Evolutionary conservation across 35 echinoderm and acorn worm species (phyloP).

Genomic region (Diadema setosum): DNA sequence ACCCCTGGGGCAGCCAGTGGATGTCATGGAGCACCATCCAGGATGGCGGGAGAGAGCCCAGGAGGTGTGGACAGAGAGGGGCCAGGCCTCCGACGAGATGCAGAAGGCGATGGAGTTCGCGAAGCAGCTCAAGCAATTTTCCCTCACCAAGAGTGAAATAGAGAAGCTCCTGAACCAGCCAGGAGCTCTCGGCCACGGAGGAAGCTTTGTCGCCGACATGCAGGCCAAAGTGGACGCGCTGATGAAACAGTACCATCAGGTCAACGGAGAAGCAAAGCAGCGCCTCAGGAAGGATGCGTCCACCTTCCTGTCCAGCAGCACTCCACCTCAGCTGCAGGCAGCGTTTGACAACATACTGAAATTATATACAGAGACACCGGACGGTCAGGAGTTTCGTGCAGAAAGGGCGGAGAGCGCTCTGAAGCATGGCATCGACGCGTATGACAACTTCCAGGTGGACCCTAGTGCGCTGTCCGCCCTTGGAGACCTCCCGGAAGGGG

Average conservation of each 20-base stretch:
- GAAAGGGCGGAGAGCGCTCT: not conserved
- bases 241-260: not conserved
- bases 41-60: too few species aligned
- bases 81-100: too few species aligned
- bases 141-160: not conserved
- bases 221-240: not conserved
- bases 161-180: not conserved
- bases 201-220: not conserved
- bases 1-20: not conserved
- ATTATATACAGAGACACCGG: constrained; percentile 28
- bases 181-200: not conserved
- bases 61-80: too few species aligned
- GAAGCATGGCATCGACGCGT: constrained; percentile 31
- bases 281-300: not conserved
- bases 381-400: constrained; percentile 27
- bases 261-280: not conserved
- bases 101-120: not conserved
- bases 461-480: not conserved
- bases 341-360: constrained; percentile 42
- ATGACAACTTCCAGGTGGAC: constrained; percentile 2
- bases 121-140: not conserved
- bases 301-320: not conserved
- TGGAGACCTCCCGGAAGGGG: not conserved
- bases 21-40: not conserved
- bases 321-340: constrained; percentile 7